Conservation (phyloP, 1,140 invertebrate genomes). For the Ceratoteleas bidentatus region DNA sequence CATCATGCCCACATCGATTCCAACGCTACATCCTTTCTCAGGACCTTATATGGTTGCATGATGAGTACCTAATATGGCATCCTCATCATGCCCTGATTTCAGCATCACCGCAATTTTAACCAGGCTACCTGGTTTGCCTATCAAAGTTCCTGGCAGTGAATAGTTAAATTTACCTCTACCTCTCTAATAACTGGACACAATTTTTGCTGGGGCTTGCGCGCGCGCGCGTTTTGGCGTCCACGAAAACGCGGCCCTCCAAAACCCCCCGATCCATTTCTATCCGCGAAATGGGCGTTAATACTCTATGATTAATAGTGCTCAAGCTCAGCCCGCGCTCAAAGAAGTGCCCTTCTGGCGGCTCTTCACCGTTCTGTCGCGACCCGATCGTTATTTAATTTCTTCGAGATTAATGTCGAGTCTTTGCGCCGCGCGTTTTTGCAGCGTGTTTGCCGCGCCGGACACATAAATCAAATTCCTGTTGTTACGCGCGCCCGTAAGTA, state of each 20-base stretch:
- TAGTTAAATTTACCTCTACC: too few relatives aligned
- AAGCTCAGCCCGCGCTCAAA: too few relatives aligned
- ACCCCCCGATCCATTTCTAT: conserved; percentile 54
- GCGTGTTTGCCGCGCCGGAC: conserved; percentile 45
- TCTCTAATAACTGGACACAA: too few relatives aligned
- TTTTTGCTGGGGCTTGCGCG: too few relatives aligned
- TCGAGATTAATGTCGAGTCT: conserved; percentile 66
- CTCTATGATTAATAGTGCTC: conserved; percentile 66
- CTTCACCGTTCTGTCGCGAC: conserved; percentile 58
- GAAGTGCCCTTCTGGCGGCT: conserved; percentile 57
- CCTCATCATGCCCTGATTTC: too few relatives aligned
- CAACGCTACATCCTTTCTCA: too few relatives aligned
- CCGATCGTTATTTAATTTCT: conserved; percentile 67
- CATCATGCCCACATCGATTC: too few relatives aligned
- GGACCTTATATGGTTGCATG: too few relatives aligned
- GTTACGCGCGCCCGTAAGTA: conserved; percentile 52
- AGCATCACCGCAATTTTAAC: too few relatives aligned
- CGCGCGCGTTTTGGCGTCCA: conserved; percentile 34
- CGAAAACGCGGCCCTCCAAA: conserved; percentile 39
- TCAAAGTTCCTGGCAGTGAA: too few relatives aligned
- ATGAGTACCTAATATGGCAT: too few relatives aligned
- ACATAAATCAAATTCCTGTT: conserved; percentile 61
- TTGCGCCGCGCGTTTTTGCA: conserved; percentile 53
- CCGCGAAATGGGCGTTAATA: conserved; percentile 64
- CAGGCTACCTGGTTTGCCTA: too few relatives aligned